These are phyloP conservation scores for Dinomys branickii DNA, from an alignment of 2,113 vertebrate species.

Conservation along the genomic window DNA sequence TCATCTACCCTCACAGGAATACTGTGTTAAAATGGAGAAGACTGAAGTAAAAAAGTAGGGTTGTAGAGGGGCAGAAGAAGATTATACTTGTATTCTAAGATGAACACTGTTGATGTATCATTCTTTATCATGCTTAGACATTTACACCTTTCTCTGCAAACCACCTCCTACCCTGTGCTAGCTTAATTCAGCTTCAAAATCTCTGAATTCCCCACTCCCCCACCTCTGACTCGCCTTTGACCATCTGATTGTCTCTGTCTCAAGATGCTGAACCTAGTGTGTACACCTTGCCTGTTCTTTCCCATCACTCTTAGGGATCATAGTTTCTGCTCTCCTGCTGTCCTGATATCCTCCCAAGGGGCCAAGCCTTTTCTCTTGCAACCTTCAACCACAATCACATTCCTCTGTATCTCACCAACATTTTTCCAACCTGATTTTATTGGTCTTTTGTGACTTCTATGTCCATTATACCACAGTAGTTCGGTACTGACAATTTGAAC, in stretches of 20 bases:
- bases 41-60: not conserved
- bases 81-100: not conserved
- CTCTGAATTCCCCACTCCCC: not conserved
- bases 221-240: not conserved
- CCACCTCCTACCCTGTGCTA: not conserved
- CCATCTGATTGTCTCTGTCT: not conserved
- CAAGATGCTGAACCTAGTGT: not conserved
- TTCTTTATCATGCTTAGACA: not conserved
- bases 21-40: not conserved
- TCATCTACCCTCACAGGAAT: not conserved
- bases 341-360: not conserved
- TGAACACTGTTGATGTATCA: not conserved
- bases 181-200: not conserved
- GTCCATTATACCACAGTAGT: not conserved
- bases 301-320: not conserved
- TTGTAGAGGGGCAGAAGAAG: not conserved
- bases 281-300: not conserved
- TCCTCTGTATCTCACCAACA: not conserved
- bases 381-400: too few species aligned
- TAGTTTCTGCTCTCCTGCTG: not conserved
- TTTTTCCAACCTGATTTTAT: not conserved
- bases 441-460: not conserved
- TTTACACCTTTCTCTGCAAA: not conserved
- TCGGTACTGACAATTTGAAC: not conserved
- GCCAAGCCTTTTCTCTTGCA: not conserved